A percentile compares a stretch with the other conserved stretches of the same genome.
phyloP scores from a whole-genome alignment of 2,797 vertebrate genomes.

The Hipposideros larvatus region DNA sequence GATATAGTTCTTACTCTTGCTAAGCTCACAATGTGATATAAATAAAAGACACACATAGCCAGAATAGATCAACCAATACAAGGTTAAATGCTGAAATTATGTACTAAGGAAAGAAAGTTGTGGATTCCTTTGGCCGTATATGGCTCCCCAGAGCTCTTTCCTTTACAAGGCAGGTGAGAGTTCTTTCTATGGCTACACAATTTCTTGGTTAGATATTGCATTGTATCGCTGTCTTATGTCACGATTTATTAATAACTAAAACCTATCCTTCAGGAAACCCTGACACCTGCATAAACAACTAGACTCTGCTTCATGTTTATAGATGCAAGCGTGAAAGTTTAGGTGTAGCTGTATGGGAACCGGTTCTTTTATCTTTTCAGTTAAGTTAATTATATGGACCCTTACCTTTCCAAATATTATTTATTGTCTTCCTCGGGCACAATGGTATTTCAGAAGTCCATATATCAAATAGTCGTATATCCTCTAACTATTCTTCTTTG shows the following conservation, averaged over 20 bases:
- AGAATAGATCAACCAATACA: constrained; percentile 73
- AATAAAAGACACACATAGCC: constrained; percentile 59
- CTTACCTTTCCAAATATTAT: constrained; percentile 76
- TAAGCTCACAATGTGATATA: constrained; percentile 6
- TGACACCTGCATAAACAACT: constrained; percentile 79
- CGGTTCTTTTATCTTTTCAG: constrained; percentile 79
- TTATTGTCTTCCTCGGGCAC: constrained; percentile 69
- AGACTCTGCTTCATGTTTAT: constrained; percentile 81
- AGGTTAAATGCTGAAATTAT: constrained; percentile 76
- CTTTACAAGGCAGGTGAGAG: constrained; percentile 51
- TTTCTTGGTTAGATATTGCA: constrained; percentile 69
- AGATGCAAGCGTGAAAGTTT: constrained; percentile 74
- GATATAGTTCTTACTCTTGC: not conserved
- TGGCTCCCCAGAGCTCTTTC: constrained; percentile 55
- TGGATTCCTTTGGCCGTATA: constrained; percentile 28
- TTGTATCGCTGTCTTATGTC: constrained; percentile 67
- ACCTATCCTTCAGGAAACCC: constrained; percentile 76
- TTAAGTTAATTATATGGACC: constrained; percentile 81
- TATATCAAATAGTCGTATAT: constrained; percentile 76
- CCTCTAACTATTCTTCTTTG: constrained; percentile 69
- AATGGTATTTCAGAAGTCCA: constrained; percentile 72
- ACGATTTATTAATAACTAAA: constrained; percentile 80
- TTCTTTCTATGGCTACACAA: constrained; percentile 62
- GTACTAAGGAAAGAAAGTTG: constrained; percentile 22
- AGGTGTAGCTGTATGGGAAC: constrained; percentile 59